phyloP scores from a whole-genome alignment of 2,113 vertebrate genomes.

The Tringa solitaria region DNA sequence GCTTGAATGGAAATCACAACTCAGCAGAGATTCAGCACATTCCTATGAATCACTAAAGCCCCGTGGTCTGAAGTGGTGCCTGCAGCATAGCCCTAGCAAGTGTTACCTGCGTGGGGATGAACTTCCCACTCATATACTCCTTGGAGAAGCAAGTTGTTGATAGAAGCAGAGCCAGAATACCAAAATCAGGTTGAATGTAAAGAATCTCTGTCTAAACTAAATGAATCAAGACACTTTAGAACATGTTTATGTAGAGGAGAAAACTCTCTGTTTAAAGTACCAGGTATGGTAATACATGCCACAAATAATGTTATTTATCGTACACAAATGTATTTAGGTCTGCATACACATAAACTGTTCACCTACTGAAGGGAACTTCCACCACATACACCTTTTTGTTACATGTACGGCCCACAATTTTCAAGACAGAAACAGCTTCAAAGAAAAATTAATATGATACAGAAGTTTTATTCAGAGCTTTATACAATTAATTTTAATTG shows the following conservation, averaged over 20 bases:
- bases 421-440: background rate
- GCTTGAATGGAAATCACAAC: background rate
- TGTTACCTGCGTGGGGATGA: background rate
- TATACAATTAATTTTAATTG: background rate
- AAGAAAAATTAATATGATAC: background rate
- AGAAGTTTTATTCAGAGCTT: background rate
- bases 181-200: background rate
- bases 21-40: background rate
- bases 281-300: background rate
- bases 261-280: background rate
- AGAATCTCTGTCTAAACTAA: background rate
- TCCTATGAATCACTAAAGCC: background rate
- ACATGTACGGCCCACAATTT: background rate
- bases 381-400: background rate
- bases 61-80: background rate
- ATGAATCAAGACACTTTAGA: background rate
- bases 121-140: background rate
- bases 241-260: background rate
- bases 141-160: background rate
- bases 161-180: background rate
- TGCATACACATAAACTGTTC: background rate
- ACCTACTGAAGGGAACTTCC: background rate
- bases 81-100: background rate
- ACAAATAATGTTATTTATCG: background rate
- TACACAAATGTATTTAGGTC: background rate